These are phyloP conservation scores for Calliphora vomitoria DNA, from an alignment of 2,888 invertebrate genomes.

Conservation along the genomic window DNA sequence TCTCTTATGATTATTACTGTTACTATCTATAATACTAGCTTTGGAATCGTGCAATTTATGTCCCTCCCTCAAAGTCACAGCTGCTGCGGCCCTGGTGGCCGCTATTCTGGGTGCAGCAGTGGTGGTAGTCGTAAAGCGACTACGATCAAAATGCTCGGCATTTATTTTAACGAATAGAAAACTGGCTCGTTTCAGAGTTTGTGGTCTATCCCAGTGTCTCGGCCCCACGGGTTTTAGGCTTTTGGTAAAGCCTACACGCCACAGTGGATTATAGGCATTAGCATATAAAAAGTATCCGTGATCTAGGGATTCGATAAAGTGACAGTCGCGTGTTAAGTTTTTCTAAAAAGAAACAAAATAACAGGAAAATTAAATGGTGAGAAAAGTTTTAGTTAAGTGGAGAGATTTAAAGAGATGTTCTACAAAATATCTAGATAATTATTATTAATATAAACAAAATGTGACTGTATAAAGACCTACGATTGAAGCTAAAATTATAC, in stretches of 20 bases:
- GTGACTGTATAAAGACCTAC: too few species aligned
- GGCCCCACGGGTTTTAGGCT: conserved; percentile 80
- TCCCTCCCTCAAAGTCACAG: conserved; percentile 57
- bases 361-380: conserved; percentile 13
- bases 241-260: conserved; percentile 81
- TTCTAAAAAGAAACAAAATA: conserved; percentile 77
- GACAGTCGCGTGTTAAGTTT: conserved; percentile 81
- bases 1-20: conserved; percentile 67
- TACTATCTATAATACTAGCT: conserved; percentile 76
- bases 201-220: conserved; percentile 75
- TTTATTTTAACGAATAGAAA: conserved; percentile 79
- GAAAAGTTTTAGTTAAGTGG: not conserved
- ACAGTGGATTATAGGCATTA: conserved; percentile 79
- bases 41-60: conserved; percentile 67
- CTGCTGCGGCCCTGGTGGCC: conserved; percentile 31
- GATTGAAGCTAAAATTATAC: too few species aligned
- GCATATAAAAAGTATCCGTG: conserved; percentile 80
- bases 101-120: conserved; percentile 48
- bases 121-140: conserved; percentile 71
- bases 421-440: too few species aligned
- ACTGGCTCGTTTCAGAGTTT: conserved; percentile 77
- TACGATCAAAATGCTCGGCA: conserved; percentile 77
- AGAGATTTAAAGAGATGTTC: too few species aligned
- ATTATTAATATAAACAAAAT: too few species aligned
- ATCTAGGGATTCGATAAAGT: conserved; percentile 81